Base-by-base conservation (phyloP, 2,113 vertebrate species). In the Corythornis cristatus region DNA sequence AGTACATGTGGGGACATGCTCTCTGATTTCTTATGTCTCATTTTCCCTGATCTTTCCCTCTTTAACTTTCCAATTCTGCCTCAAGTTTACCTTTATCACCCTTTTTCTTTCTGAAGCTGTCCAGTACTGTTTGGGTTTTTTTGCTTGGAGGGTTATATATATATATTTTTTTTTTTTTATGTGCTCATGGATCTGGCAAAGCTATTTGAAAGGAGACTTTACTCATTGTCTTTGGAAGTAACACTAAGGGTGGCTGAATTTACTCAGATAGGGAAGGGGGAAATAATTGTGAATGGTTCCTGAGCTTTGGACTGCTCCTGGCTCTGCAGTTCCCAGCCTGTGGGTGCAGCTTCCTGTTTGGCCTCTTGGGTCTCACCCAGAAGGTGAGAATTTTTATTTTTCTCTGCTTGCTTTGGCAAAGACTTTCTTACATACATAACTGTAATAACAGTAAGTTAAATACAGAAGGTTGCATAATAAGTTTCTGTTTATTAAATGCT, bases 341-440 rank as follows among this genome's bases (percentile, higher is more conserved):
- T 26, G 60, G 29, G 40, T 3, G 0, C 60, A 54, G 7, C 12
- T 89, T 78, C 48, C 13, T 56, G 0, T 87, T 81, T 60, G 61
- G 8, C 64, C 53, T 51, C 56, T 78, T 0, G 0, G 23, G 23
- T 50, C n/a, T 66, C 50, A 45, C 23, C 28, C 28, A 19, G 35
- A n/a, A 71, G 31, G 28, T 70, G 61, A 60, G 31, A 48, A 40
- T 65, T 83, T 28, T 72, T 31, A 7, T 62, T 80, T 65, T 48
- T 25, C 45, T 70, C 48, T 89, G 56, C 57, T 89, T 81, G 42
- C 42, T 94, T 89, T 73, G 56, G 31, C 51, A 81, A 73, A 72
- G 60, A 48, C 60, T 89, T 87, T 2, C 6, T 43, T 87, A 28
- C 53, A 33, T 85, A 26, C 1, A 1, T 58, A 51, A 42, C 75